Evolutionary conservation across 1,140 invertebrate species (phyloP), one percentile per base, ranked within the genome.

Genomic region (Heliothis virescens): DNA sequence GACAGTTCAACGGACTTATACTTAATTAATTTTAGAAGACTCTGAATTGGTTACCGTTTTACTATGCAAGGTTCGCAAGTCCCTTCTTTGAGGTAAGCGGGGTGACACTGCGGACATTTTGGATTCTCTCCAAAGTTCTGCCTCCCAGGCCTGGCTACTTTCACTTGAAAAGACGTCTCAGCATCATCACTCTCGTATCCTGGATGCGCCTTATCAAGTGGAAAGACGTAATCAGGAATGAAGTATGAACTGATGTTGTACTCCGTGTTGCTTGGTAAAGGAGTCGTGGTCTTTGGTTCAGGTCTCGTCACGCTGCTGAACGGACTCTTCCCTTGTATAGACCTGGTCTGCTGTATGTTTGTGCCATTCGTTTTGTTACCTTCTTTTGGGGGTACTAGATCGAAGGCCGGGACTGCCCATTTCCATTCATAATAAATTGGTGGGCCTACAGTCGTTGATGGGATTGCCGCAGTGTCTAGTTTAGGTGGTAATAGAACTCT

Each of bases 361-460:
- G 85, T 88, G 7, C 72, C 79, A 82, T 88, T 87, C 16, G 88
- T 90, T 12, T 65, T 79, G 18, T 92, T 92, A n/a, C 79, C 81
- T 41, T 86, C 67, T 73, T 92, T 94, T 0, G 96, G 96, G 52
- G 95, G 95, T 81, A 95, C 94, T 13, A 96, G 85, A 47, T 95
- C 95, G 76, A 95, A 95, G 0, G 95, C 95, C 7, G 95, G 96
- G 15, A 95, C 94, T 15, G 96, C 96, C 96, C 95, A 96, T 85
- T 96, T 96, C 96, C 96, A 96, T 84, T 96, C 95, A 73, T 95
- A 96, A 80, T 96, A 96, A 52, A 96, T 95, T 3, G 95, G 95
- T 3, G 96, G 96, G 4, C 96, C 96, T 87, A 95, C 95, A 1
- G 96, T 96, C 18, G 95, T 95, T 34, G 95, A 94, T 55, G 86